These are phyloP conservation scores for Acleris sparsana DNA, from an alignment of 2,888 invertebrate species.

Conservation along the genomic window DNA sequence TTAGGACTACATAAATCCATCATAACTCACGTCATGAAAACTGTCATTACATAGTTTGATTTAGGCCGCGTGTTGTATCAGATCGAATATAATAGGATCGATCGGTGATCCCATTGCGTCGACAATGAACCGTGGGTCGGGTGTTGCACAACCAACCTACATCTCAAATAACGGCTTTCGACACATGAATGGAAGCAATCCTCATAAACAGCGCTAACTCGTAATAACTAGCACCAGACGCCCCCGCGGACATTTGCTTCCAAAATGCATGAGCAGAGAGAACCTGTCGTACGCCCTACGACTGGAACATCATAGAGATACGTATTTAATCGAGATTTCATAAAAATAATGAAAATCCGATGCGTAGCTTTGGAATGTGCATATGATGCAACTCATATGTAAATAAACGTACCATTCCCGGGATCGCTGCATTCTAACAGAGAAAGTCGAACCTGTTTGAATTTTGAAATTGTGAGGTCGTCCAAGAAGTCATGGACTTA, in stretches of 20 bases:
- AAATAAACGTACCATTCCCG: conserved; percentile 64
- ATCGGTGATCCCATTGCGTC: conserved; percentile 60
- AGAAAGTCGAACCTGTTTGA: conserved; percentile 66
- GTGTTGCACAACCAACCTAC: conserved; percentile 62
- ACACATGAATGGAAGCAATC: conserved; percentile 53
- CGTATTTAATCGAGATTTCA: not conserved
- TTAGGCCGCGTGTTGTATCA: conserved; percentile 50
- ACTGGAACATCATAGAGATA: not conserved
- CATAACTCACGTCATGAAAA: conserved; percentile 37
- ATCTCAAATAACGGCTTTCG: conserved; percentile 60
- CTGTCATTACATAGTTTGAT: conserved; percentile 51
- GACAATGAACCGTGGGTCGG: conserved; percentile 73
- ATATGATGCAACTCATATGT: conserved; percentile 49
- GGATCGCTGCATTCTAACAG: conserved; percentile 57
- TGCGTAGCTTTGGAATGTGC: not conserved
- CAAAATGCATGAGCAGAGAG: conserved; percentile 26
- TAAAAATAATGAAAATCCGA: not conserved
- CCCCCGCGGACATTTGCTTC: conserved; percentile 36
- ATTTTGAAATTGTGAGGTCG: conserved; percentile 56
- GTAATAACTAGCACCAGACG: conserved; percentile 42
- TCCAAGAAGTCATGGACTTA: conserved; percentile 26
- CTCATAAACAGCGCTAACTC: conserved; percentile 44
- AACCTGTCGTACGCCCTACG: conserved; percentile 8
- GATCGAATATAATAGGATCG: conserved; percentile 64
- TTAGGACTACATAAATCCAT: conserved; percentile 27